phyloP scores from a whole-genome alignment of 1,140 invertebrate genomes.

The Nymphalis io region DNA sequence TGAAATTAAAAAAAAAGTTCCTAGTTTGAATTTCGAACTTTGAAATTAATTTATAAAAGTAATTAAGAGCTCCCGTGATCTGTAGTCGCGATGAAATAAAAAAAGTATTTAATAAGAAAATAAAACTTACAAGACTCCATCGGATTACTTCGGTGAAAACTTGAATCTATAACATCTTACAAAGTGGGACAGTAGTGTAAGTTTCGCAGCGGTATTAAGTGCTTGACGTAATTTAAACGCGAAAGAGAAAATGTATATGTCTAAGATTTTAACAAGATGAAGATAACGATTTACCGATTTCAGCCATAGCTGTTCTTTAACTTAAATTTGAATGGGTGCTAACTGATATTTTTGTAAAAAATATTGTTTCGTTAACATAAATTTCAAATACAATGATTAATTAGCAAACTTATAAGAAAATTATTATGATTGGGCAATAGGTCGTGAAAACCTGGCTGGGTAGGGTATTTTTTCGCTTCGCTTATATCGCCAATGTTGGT shows the following conservation, averaged over 20 bases:
- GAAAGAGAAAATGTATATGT: not conserved
- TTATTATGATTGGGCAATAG: too few relatives aligned
- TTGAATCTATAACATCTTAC: slow-evolving; percentile 34
- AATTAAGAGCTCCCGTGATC: slow-evolving; percentile 34
- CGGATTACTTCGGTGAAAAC: slow-evolving; percentile 12
- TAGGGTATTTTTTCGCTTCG: too few relatives aligned
- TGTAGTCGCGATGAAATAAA: slow-evolving; percentile 30
- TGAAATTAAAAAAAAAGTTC: not conserved
- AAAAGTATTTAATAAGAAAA: slow-evolving; percentile 37
- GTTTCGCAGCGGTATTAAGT: slow-evolving; percentile 22
- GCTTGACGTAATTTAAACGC: slow-evolving; percentile 6
- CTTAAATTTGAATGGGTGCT: too few relatives aligned
- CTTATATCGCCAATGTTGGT: too few relatives aligned
- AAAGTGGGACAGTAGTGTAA: slow-evolving; percentile 35
- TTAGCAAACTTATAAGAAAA: too few relatives aligned
- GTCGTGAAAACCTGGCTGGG: too few relatives aligned
- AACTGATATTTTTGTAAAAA: too few relatives aligned
- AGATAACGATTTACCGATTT: too few relatives aligned
- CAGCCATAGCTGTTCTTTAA: too few relatives aligned
- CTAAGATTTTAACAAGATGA: too few relatives aligned
- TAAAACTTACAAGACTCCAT: slow-evolving; percentile 16
- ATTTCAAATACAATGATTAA: too few relatives aligned
- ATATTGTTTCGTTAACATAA: too few relatives aligned
- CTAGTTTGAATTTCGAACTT: slow-evolving; percentile 13
- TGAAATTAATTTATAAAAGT: slow-evolving; percentile 33